These are phyloP conservation scores for Jaculus jaculus DNA, from an alignment of 2,113 vertebrate genomes.

Conservation along the genomic window DNA sequence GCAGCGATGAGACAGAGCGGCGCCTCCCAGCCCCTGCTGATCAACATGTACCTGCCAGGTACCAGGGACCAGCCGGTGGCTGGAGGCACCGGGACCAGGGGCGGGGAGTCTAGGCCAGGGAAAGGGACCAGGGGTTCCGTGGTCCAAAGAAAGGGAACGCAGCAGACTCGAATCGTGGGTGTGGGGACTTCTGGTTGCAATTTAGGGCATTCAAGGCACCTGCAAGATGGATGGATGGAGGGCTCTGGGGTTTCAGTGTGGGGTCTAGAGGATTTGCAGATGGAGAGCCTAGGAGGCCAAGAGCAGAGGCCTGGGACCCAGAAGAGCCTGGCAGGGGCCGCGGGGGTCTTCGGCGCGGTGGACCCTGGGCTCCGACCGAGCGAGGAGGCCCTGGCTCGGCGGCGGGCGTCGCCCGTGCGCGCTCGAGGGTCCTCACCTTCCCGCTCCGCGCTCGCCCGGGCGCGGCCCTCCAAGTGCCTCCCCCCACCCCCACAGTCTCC, in stretches of 20 bases:
- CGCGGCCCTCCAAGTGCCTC: not conserved
- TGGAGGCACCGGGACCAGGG: conserved; percentile 60
- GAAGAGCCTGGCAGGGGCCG: not conserved
- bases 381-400: not conserved
- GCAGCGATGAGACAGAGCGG: conserved; percentile 95
- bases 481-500: too few relatives aligned
- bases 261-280: not conserved
- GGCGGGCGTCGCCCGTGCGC: conserved; percentile 10
- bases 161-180: not conserved
- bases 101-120: conserved; percentile 29
- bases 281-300: not conserved
- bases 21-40: conserved; percentile 94
- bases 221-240: not conserved
- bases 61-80: conserved; percentile 74
- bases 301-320: not conserved
- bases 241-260: not conserved
- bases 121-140: not conserved
- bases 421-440: conserved; percentile 53
- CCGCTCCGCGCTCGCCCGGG: not conserved
- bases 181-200: not conserved
- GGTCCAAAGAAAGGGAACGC: conserved; percentile 27
- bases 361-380: not conserved
- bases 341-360: not conserved
- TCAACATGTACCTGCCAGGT: conserved; percentile 99
- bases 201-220: not conserved